Percentiles rank a stretch among this genome's conserved stretches.
phyloP scores from a whole-genome alignment of 2,113 vertebrate genomes.

The Heloderma charlesbogerti region DNA sequence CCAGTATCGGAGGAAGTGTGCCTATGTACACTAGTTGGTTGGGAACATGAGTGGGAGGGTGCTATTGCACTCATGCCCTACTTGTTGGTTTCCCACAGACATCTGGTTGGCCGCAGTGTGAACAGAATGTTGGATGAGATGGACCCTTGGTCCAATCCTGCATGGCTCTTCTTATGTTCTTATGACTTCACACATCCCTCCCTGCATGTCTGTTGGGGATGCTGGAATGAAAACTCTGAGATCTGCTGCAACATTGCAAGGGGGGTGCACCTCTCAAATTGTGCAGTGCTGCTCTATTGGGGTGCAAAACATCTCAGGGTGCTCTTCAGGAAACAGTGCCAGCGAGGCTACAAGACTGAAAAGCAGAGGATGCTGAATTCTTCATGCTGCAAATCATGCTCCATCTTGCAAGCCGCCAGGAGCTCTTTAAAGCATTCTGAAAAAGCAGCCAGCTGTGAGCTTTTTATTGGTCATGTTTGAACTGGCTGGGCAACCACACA shows the following conservation, averaged over 20 bases:
- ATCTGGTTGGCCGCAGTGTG: too few species aligned
- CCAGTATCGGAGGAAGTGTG: too few species aligned
- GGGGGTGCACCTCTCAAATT: neutral
- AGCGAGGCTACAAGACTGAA: neutral
- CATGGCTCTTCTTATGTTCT: too few species aligned
- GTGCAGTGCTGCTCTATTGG: too few species aligned
- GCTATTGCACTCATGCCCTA: too few species aligned
- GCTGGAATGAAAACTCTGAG: neutral
- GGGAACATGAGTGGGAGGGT: too few species aligned
- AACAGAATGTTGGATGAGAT: too few species aligned
- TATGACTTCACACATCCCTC: neutral
- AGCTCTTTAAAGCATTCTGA: neutral
- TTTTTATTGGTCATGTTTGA: neutral
- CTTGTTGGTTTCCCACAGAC: too few species aligned
- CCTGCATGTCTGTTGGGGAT: neutral
- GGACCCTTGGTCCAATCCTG: too few species aligned
- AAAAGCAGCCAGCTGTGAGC: neutral
- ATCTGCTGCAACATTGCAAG: neutral
- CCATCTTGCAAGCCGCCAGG: neutral
- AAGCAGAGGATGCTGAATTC: too few species aligned
- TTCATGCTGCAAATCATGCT: neutral
- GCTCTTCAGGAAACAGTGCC: neutral
- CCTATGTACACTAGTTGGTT: too few species aligned
- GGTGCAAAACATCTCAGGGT: neutral
- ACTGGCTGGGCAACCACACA: neutral